A percentile compares a stretch with the other conserved stretches of the same genome.
phyloP scores from a whole-genome alignment of 30 jellyfish, hydroid and myxozoan species.

The Haliclystus octoradiatus region DNA sequence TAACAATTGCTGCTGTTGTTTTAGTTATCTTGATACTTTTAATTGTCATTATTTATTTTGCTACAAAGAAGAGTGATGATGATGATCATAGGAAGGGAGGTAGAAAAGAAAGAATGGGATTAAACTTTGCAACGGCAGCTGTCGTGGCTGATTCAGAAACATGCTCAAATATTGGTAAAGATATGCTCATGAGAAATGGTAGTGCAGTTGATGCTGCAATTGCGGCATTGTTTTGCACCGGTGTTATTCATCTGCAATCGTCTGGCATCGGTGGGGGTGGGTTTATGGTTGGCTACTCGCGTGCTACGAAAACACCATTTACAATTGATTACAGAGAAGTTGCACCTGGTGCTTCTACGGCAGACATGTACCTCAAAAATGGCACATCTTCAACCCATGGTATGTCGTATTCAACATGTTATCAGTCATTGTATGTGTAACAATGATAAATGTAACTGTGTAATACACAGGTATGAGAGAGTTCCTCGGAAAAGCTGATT shows the following conservation, averaged over 20 bases:
- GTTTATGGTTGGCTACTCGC: constrained; percentile 42
- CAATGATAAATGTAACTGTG: neutral
- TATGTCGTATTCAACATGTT: neutral
- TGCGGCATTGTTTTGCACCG: constrained; percentile 60
- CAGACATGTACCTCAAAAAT: constrained; percentile 7
- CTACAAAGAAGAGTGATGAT: too few species aligned
- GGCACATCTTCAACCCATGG: constrained; percentile 15
- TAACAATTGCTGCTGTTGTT: too few species aligned
- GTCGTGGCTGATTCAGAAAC: constrained; percentile 23
- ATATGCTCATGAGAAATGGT: constrained; percentile 56
- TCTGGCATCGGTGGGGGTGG: constrained; percentile 97
- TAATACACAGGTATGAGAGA: too few species aligned
- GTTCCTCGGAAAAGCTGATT: too few species aligned
- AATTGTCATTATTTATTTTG: too few species aligned
- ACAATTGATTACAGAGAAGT: constrained; percentile 63
- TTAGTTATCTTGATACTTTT: too few species aligned
- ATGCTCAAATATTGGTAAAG: constrained; percentile 49
- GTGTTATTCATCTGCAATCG: constrained; percentile 59
- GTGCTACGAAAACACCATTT: constrained; percentile 8
- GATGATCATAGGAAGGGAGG: too few species aligned
- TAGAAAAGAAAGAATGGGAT: too few species aligned
- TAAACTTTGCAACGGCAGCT: constrained; percentile 35
- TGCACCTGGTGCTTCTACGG: constrained; percentile 33
- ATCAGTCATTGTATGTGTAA: neutral
- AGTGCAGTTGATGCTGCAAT: constrained; percentile 90